Conservation (phyloP, 2,113 vertebrate genomes). For the rabbit (Oryctolagus cuniculus) region DNA sequence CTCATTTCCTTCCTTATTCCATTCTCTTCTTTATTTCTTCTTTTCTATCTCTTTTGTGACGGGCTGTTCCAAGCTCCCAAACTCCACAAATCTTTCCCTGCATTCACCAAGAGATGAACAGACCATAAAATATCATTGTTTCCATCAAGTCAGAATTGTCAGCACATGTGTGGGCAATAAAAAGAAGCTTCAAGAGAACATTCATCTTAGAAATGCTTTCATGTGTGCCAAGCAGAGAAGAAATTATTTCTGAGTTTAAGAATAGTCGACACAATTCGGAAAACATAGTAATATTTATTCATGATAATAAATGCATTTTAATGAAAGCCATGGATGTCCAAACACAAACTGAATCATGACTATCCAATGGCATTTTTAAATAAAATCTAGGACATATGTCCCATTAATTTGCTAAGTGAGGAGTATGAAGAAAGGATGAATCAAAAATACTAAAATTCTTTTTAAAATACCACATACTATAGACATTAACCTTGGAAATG, state of each 20-base stretch:
- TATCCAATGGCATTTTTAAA: constrained; percentile 56
- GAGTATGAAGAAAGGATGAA: constrained; percentile 27
- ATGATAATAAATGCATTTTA: constrained; percentile 71
- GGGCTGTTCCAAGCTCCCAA: neutral
- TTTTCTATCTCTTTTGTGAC: neutral
- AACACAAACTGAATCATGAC: constrained; percentile 66
- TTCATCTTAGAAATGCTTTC: constrained; percentile 32
- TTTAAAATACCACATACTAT: constrained; percentile 52
- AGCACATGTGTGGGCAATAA: neutral
- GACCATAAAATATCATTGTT: constrained; percentile 29
- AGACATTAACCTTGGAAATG: constrained; percentile 53
- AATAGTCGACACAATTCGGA: constrained; percentile 73
- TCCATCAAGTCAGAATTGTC: constrained; percentile 22
- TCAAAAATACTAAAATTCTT: constrained; percentile 62
- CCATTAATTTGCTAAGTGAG: constrained; percentile 37
- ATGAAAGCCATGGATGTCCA: constrained; percentile 69
- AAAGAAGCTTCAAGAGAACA: neutral
- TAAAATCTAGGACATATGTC: constrained; percentile 40
- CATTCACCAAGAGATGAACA: constrained; percentile 15
- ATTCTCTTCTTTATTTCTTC: neutral
- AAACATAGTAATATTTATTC: constrained; percentile 78
- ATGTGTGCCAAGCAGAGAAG: constrained; percentile 11
- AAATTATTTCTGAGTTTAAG: constrained; percentile 68
- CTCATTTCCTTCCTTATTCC: neutral
- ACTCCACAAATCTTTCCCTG: neutral